Evolutionary conservation across 2,113 vertebrate species (phyloP), one percentile per base, ranked within the genome.

Genomic region (Neogale vison): DNA sequence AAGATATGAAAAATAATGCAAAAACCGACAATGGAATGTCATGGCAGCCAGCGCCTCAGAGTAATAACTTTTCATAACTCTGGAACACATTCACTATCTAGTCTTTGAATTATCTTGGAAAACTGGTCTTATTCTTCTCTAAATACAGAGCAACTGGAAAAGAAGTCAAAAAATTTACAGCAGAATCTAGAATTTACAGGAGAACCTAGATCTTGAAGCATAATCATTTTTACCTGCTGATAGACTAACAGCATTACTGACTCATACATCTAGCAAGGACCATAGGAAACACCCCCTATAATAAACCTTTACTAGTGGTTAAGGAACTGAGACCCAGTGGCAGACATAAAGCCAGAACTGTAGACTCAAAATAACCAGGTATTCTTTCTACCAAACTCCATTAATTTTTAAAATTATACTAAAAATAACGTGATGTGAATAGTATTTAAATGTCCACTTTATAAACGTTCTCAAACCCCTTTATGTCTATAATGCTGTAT

Each of bases 1-100:
- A 96, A 81, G 76, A 97, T 84, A 72, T 59, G 83, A 87, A 96
- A 97, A 98, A 96, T 55, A 98, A 97, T 31, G 57, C 26, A 87
- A 94, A 95, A 77, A 82, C 24, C 52, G 26, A 83, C 81, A 96
- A 86, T 15, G 88, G 81, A 92, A 84, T n/a, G 11, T 23, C 61
- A 74, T 15, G n/a, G 61, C 50, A 84, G 61, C 45, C 3, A 29
- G 39, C 23, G 12, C 8, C 42, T 76, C 26, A 21, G 39, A 85
- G 77, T 67, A 50, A 96, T 71, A 88, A 36, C 42, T 76, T 85
- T 50, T 31, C n/a, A 69, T 52, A 72, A 84, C 6, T 93, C 81
- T 55, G 52, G 18, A 82, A 47, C 15, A 67, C 13, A 52, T 52
- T 65, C 36, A 23, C 47, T 31, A 57, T 12, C 63, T 0, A 65